These are phyloP conservation scores for Chaetogeoica ovagalla DNA, from an alignment of 2,888 invertebrate species.

Conservation along the genomic window DNA sequence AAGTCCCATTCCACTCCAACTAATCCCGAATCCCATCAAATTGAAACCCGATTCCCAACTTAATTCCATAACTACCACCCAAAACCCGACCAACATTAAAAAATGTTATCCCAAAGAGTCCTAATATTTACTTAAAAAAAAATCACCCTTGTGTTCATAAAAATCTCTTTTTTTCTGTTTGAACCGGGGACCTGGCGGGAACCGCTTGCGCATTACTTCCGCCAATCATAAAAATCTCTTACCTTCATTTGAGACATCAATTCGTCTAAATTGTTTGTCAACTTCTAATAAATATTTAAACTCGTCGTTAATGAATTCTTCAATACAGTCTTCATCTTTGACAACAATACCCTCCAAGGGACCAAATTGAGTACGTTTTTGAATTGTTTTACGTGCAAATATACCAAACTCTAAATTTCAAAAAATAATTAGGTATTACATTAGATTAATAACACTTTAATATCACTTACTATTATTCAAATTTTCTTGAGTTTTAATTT, in stretches of 20 bases:
- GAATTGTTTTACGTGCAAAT: slow-evolving; percentile 71
- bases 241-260: slow-evolving; percentile 71
- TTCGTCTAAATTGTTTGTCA: slow-evolving; percentile 61
- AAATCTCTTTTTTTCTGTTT: no score
- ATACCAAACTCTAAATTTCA: slow-evolving; percentile 63
- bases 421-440: neutral
- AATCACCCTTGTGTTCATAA: neutral
- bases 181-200: no score
- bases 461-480: slow-evolving; percentile 23
- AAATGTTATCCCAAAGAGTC: no score
- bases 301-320: slow-evolving; percentile 54
- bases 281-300: slow-evolving; percentile 64
- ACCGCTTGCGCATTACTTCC: no score
- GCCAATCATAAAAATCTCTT: slow-evolving; percentile 57
- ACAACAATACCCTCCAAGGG: slow-evolving; percentile 73
- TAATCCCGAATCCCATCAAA: no score
- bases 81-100: no score
- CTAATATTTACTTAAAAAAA: no score
- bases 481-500: slow-evolving; percentile 58
- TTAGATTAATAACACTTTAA: neutral
- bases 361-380: slow-evolving; percentile 75
- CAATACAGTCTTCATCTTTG: slow-evolving; percentile 53
- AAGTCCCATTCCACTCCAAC: no score
- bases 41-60: no score
- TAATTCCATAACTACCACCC: no score